phyloP scores from a whole-genome alignment of 2,888 invertebrate species.

The Drosophila pseudotalamancana region DNA sequence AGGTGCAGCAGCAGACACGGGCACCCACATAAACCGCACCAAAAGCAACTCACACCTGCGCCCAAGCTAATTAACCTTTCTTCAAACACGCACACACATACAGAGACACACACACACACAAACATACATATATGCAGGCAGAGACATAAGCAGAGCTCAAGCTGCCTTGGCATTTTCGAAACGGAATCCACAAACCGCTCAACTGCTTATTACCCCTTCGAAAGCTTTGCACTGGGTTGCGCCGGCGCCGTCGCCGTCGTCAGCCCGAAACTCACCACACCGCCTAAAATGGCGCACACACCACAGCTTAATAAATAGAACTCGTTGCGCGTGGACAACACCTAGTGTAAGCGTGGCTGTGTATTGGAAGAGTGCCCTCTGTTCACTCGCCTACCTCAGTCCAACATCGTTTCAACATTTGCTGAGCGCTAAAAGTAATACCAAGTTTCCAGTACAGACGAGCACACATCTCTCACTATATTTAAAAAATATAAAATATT shows the following conservation, averaged over 20 bases:
- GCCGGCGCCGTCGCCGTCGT: slow-evolving; percentile 42
- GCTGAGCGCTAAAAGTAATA: slow-evolving; percentile 55
- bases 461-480: not conserved
- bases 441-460: slow-evolving; percentile 12
- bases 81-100: slow-evolving; percentile 39
- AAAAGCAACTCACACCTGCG: slow-evolving; percentile 50
- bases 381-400: slow-evolving; percentile 42
- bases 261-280: slow-evolving; percentile 76
- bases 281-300: slow-evolving; percentile 61
- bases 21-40: slow-evolving; percentile 16
- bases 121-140: slow-evolving; percentile 1
- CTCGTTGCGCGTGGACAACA: slow-evolving; percentile 84
- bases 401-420: slow-evolving; percentile 61
- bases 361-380: slow-evolving; percentile 83
- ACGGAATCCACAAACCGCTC: slow-evolving; percentile 59
- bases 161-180: slow-evolving; percentile 64
- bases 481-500: not conserved
- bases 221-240: slow-evolving; percentile 53
- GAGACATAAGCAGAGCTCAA: slow-evolving; percentile 17
- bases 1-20: slow-evolving; percentile 55
- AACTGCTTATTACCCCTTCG: slow-evolving; percentile 43
- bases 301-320: slow-evolving; percentile 85
- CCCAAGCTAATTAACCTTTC: slow-evolving; percentile 72
- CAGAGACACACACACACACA: slow-evolving; percentile 7
- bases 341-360: slow-evolving; percentile 85